A percentile compares a stretch with the other conserved stretches of the same genome.
phyloP scores from a whole-genome alignment of 2,113 vertebrate species.

The Corvus cornix region DNA sequence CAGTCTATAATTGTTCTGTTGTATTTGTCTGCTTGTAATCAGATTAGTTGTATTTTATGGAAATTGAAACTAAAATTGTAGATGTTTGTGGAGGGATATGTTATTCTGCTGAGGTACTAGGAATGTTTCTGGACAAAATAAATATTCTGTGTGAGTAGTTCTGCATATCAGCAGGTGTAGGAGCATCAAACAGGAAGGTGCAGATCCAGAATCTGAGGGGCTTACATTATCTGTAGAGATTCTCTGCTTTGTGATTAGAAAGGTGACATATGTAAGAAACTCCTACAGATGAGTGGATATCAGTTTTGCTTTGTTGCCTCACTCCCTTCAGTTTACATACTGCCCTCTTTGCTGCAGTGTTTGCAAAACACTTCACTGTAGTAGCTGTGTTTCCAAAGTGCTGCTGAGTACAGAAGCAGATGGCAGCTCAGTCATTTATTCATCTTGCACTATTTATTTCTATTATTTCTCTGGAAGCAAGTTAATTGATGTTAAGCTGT shows the following conservation, averaged over 20 bases:
- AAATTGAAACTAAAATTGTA: background rate
- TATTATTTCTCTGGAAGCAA: slow-evolving; percentile 6
- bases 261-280: background rate
- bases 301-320: background rate
- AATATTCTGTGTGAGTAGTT: background rate
- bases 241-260: background rate
- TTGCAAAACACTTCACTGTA: background rate
- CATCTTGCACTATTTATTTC: background rate
- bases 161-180: background rate
- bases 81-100: background rate
- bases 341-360: background rate
- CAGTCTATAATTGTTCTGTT: background rate
- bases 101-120: background rate
- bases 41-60: background rate
- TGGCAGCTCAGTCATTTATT: background rate
- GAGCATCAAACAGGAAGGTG: background rate
- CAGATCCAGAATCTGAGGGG: background rate
- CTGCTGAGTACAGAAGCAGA: background rate
- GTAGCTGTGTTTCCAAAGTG: background rate
- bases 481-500: background rate
- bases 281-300: background rate
- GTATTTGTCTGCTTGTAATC: background rate
- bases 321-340: background rate
- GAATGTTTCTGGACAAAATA: background rate
- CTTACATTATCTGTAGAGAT: background rate